Evolutionary conservation across 1,140 invertebrate genomes (phyloP).

Genomic region (Rhopalosiphum maidis): DNA sequence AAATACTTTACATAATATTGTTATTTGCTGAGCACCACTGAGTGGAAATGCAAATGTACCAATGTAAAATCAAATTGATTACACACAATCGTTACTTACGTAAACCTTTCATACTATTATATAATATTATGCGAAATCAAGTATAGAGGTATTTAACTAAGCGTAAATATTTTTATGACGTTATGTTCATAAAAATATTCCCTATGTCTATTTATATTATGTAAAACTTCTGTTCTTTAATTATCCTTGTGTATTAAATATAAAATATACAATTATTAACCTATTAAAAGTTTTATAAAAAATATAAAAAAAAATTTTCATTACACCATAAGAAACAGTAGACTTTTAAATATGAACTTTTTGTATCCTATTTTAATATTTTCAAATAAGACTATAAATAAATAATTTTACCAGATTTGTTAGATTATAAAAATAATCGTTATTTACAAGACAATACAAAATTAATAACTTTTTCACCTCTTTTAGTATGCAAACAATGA

Average conservation of each 20-base stretch:
- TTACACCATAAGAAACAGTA: not conserved
- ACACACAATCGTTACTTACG: not conserved
- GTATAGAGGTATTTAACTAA: not conserved
- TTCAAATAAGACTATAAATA: not conserved
- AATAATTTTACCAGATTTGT: not conserved
- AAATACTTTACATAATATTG: not conserved
- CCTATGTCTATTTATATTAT: not conserved
- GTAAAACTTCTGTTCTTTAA: not conserved
- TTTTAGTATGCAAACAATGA: not conserved
- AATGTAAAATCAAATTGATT: not conserved
- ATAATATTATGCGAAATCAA: not conserved
- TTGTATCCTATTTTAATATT: not conserved
- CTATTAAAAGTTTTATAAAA: not conserved
- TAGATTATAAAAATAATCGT: not conserved
- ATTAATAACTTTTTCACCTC: not conserved
- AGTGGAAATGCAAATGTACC: not conserved
- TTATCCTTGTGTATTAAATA: not conserved
- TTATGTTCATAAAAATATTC: not conserved
- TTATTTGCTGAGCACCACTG: not conserved
- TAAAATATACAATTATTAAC: not conserved
- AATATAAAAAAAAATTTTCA: too few relatives aligned
- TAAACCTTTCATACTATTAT: not conserved
- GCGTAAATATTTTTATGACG: not conserved
- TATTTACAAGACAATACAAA: not conserved
- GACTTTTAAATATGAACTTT: not conserved